Evolutionary conservation across 2,113 vertebrate genomes (phyloP), one percentile per base, ranked within the genome.

Genomic region (Lampris megalopsis): DNA sequence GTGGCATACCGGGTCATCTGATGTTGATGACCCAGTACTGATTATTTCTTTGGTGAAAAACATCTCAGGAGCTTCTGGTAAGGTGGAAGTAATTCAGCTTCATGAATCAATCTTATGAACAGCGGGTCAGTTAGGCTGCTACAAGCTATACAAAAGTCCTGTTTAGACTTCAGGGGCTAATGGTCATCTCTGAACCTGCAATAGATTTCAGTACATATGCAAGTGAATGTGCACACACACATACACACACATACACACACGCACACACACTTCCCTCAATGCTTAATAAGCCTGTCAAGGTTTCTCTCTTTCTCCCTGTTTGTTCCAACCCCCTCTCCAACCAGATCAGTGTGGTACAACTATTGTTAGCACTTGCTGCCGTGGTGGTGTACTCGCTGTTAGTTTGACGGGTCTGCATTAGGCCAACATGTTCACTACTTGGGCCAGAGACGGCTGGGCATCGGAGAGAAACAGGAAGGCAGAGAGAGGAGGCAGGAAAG

Each of bases 321-420:
- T 75, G 41, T 58, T 8, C 43, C 24, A 10, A 7, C 9, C 35
- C 35, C 52, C 69, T 3, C 3, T 24, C 24, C 13, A 3, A 56
- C 7, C 57, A 38, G 43, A 4, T 5, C 43, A 45, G 4, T 45
- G 43, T 24, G 45, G 24, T 63, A 71, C 73, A 54, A 58, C 71
- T 88, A 90, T 90, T 88, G 77, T 87, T 88, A 83, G 87, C 68
- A 68, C 56, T 73, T 42, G 82, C 63, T 81, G 48, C 56, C 50
- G 37, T 56, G 8, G 73, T 63, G 49, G 54, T 47, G 77, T 24
- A 2, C 60, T 79, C 47, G 68, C 78, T 38, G 48, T 24, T 24
- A 77, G 88, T 90, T 87, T 85, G 81, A 79, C 24, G 73, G 76
- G 80, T 86, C 79, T 83, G 83, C 78, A 90, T 89, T 91, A 90